Base-by-base conservation (phyloP, 2,113 vertebrate species). In the Nyctibius bracteatus region DNA sequence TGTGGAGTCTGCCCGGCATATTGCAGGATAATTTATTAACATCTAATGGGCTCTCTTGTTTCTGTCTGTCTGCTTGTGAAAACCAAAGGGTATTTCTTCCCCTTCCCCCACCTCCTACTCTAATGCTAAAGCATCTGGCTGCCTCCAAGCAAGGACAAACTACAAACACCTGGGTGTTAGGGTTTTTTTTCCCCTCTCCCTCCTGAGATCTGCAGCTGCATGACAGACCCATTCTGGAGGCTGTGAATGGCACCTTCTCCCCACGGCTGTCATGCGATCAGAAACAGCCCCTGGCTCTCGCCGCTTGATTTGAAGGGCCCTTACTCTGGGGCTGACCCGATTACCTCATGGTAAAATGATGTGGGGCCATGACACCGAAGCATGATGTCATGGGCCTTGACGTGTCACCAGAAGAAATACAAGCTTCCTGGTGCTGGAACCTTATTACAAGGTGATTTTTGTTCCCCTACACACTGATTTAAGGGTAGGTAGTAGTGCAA, bases 291-390 rank as follows among this genome's bases (percentile, higher is more conserved):
- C 72, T 67, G 94, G 47, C 55, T 92, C 91, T 89, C 1, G 0
- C 30, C 0, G 3, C 10, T 58, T 96, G 96, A 97, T 97, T 96
- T 94, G 96, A 59, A 79, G 94, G 14, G 57, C 41, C 86, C 61
- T 92, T 72, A 61, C 78, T 95, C 81, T 0, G 2, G 0, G 11
- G 27, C 84, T 96, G 95, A 96, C 96, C 96, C 10, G 93, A 91
- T 97, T 97, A 97, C 95, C 95, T 97, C 94, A 97, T 24, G 73
- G 57, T 94, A 74, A 89, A 96, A 72, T 91, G 77, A 96, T 96
- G 94, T 44, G 68, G 88, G 95, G 96, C 96, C 86, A 3, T 2
- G 90, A 96, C 92, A 95, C 86, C 0, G 6, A 91, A 86, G 88
- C 83, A 96, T 96, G 96, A 96, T 95, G 91, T 96, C 94, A 96